Base-by-base conservation (phyloP, 2,113 vertebrate genomes). In the Gulo gulo region DNA sequence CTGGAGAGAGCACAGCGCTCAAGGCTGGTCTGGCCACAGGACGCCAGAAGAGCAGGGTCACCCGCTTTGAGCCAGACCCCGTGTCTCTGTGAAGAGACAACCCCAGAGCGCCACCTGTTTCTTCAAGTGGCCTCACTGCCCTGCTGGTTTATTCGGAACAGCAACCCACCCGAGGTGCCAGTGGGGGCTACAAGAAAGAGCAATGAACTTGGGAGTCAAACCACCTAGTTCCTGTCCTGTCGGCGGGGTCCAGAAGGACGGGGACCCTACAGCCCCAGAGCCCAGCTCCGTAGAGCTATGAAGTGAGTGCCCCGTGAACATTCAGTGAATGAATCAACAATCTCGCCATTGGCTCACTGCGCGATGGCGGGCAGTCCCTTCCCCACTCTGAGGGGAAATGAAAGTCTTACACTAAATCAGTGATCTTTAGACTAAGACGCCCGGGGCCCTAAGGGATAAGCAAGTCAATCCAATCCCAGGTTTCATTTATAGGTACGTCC, bases 401-500 rank as follows among this genome's bases (percentile, higher is more conserved):
- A 86, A 92, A 96, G 78, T 91, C 73, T 79, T 73, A 82, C 65
- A 67, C 73, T 96, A 88, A 91, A 91, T 81, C 84, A 50, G 74
- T 85, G 55, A 92, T 94, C 92, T 95, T 80, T 73, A 92, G n/a
- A 71, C 34, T 74, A 45, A 88, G 88, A 86, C 29, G 45, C n/a
- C 67, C 47, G 45, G 61, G 76, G 65, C 76, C 59, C 88, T 79
- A 29, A 94, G 88, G 83, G 55, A 83, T 92, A 76, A 84, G 88
- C 88, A 84, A 94, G 80, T 94, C 82, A 94, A 73, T 73, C 59
- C 69, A 84, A 88, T 79, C 83, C 26, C 15, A 73, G 57, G 69
- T 63, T 88, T 92, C 83, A 71, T 65, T 55, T 84, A 79, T 26
- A 84, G n/a, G 21, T 36, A 52, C 15, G 0, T 24, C 67, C 47